phyloP scores from a whole-genome alignment of 2,113 vertebrate genomes.

The Phalacrocorax pelagicus region DNA sequence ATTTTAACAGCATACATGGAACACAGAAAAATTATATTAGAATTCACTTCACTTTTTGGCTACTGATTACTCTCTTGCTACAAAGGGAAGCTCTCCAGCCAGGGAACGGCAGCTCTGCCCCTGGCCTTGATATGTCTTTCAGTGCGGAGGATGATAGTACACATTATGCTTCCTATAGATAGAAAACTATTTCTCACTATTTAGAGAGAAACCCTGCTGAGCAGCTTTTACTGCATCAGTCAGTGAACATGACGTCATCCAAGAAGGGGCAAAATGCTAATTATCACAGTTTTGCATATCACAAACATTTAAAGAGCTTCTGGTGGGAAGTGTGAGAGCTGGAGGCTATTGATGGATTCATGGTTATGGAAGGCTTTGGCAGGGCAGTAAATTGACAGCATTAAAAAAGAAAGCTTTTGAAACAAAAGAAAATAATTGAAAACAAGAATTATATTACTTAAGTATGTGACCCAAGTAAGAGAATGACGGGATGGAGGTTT shows the following conservation, averaged over 20 bases:
- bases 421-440: background rate
- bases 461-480: background rate
- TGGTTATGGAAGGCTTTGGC: background rate
- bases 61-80: background rate
- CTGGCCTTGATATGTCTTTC: background rate
- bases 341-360: background rate
- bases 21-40: conserved; percentile 9
- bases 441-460: background rate
- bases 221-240: background rate
- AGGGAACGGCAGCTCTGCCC: background rate
- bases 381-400: background rate
- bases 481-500: background rate
- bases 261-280: background rate
- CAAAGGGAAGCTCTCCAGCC: background rate
- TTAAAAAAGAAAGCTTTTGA: background rate
- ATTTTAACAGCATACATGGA: background rate
- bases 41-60: background rate
- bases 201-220: background rate
- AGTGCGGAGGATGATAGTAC: background rate
- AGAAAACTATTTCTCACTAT: background rate
- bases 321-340: conserved; percentile 8
- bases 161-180: background rate
- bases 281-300: background rate
- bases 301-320: background rate
- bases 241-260: background rate